Evolutionary conservation across 2,888 invertebrate genomes (phyloP).

Genomic region (Sympetrum striolatum): DNA sequence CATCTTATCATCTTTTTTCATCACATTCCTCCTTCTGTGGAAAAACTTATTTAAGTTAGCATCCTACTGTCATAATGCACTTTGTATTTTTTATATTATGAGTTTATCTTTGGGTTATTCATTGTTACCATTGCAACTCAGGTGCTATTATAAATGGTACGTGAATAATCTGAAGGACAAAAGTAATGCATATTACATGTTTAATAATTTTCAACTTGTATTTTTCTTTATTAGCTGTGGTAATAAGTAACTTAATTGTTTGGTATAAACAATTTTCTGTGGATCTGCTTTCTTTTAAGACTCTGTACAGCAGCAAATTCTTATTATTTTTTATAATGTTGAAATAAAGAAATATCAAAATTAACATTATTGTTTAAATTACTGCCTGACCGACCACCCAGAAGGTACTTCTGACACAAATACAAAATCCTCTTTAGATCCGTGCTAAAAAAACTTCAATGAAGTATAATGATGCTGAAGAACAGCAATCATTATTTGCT

Average conservation of each 20-base stretch:
- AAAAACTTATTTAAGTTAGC: not conserved
- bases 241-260: not conserved
- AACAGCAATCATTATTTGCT: too few species aligned
- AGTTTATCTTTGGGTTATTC: constrained; percentile 5
- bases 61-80: not conserved
- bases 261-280: not conserved
- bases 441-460: not conserved
- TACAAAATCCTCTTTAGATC: not conserved
- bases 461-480: too few species aligned
- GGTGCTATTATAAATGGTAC: not conserved
- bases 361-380: not conserved
- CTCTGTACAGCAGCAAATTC: not conserved
- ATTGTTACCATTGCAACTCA: not conserved
- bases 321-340: not conserved
- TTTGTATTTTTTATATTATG: not conserved
- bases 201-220: constrained; percentile 6
- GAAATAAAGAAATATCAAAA: not conserved
- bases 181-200: constrained; percentile 38
- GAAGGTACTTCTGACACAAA: too few species aligned
- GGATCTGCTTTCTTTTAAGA: not conserved
- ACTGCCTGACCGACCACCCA: not conserved
- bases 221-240: not conserved
- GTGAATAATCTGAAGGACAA: constrained; percentile 4
- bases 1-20: not conserved
- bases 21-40: not conserved